Base-by-base conservation (phyloP, 2,888 invertebrate genomes). In the Labia minor region DNA sequence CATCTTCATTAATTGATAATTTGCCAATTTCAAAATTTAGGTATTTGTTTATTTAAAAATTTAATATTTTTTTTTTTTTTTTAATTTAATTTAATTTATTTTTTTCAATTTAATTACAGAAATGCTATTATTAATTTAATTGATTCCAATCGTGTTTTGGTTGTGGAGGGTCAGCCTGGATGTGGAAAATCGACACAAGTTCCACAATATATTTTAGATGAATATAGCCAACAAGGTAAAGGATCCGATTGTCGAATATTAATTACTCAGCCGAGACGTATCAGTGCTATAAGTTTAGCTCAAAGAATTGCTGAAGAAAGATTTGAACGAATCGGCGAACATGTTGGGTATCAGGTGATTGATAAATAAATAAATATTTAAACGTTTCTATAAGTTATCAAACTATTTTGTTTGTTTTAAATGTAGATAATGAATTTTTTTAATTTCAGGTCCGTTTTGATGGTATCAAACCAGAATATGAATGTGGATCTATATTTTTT, bases 171-270 rank as follows among this genome's bases (percentile, higher is more conserved):
- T 0, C 87, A 89, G 0, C 97, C 98, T 0, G 98, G 98, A 0
- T 95, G 95, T 76, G 98, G 98, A 18, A 93, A 93, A 78, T 93
- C 95, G 0, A 92, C 92, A 0, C 90, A 92, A 78, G 90, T 93
- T 0, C 95, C 96, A 0, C 96, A 96, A 76, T 95, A 88, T 79
- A 92, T 97, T 70, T 78, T 96, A n/a, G 92, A 96, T 72, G 49
- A 49, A 11, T 16, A 8, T 3, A 83, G 88, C 71, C 85, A 84
- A 70, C 85, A 82, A 66, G 79, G 82, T 63, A 81, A 82, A 21
- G 81, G 82, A 20, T 79, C 80, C 66, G 83, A 83, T 65, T 94
- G 94, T 74, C 95, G 92, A 76, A 93, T 97, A 70, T 80, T 90
- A 61, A 92, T 96, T 0, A 97, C 97, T 0, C 96, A 97, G 75